These are phyloP conservation scores for Melanostoma mellinum DNA, from an alignment of 2,888 invertebrate genomes.

Conservation along the genomic window DNA sequence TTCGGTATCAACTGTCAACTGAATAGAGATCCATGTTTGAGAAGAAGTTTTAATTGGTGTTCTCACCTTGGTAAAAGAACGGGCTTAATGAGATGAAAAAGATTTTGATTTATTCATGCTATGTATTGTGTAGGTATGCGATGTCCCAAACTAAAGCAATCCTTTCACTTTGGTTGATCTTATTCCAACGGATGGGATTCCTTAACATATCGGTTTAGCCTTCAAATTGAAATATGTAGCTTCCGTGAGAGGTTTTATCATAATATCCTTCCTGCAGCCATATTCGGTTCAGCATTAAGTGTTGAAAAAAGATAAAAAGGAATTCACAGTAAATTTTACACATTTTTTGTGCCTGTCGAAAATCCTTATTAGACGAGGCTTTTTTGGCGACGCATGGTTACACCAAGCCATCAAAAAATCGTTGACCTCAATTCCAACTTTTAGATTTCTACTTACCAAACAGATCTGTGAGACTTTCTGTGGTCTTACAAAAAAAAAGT, in stretches of 20 bases:
- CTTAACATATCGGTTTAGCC: background rate
- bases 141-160: background rate
- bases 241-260: no score
- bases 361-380: no score
- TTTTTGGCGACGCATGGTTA: no score
- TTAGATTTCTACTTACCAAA: background rate
- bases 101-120: background rate
- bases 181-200: background rate
- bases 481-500: no score
- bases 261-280: no score
- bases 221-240: no score
- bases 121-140: no score
- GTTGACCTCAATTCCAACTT: slow-evolving; percentile 12
- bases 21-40: background rate
- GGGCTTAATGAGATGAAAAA: slow-evolving; percentile 6
- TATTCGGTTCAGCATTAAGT: no score
- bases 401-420: background rate
- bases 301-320: no score
- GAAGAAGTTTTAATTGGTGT: slow-evolving; percentile 22
- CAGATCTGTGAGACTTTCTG: no score
- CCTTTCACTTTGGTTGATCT: slow-evolving; percentile 30
- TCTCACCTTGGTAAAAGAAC: slow-evolving; percentile 18
- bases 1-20: slow-evolving; percentile 24
- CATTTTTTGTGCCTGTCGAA: no score
- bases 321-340: no score